Evolutionary conservation across 2,113 vertebrate genomes (phyloP), one percentile per base, ranked within the genome.

Genomic region (Mionectes macconnelli): DNA sequence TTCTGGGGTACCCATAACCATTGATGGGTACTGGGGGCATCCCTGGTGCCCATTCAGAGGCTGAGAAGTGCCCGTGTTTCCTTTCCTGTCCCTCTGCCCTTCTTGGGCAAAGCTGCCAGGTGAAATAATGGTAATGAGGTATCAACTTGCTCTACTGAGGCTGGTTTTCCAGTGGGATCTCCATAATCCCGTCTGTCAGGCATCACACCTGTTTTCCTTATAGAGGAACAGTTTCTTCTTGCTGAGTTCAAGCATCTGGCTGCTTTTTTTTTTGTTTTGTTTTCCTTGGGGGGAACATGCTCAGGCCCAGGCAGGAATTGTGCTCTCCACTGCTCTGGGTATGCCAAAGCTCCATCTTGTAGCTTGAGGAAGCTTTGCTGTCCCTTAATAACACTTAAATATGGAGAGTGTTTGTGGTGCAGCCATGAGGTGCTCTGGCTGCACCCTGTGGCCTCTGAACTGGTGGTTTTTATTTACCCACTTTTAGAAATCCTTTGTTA

Each of bases 351-450:
- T n/a, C 50, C 37, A 56, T 44, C 59, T 72, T 3, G 1, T 25
- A 33, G 37, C 73, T 37, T 7, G 0, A 66, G 66, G 31, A 27
- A n/a, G 11, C 2, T 28, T 84, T 35, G 24, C 42, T 53, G 28
- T 25, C 55, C 62, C 55, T 31, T 12, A 59, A 59, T 57, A 23
- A n/a, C 33, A 24, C 23, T 15, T 35, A 23, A 39, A 64, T 7
- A 10, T 0, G 0, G 18, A 10, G 24, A 6, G 31, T 25, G 23
- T 12, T 42, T 23, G 22, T 1, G 52, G 25, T 1, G 52, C 19
- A 7, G 68, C 8, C n/a, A 2, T 0, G 0, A 35, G 23, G 3
- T 5, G 60, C 64, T 90, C 50, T 2, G 1, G 40, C 72, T 64
- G 47, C 42, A 53, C n/a, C 52, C 23, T 1, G 4, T 10, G 25